phyloP scores from a whole-genome alignment of 2,113 vertebrate genomes.

The Aspidoscelis tigris region DNA sequence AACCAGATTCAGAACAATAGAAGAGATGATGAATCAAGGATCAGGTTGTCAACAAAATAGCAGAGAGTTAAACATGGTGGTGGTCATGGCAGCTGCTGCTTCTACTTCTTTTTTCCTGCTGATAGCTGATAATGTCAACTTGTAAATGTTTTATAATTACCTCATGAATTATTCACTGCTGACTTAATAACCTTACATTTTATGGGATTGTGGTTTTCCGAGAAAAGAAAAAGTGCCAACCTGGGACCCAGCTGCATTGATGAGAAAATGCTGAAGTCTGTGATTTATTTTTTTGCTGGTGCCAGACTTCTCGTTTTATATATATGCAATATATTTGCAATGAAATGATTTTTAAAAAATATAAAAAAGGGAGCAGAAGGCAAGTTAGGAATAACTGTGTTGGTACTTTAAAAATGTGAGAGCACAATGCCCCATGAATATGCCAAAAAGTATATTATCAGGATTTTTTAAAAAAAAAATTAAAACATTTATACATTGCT shows the following conservation, averaged over 20 bases:
- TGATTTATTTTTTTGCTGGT: conserved; percentile 58
- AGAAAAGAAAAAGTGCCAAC: conserved; percentile 57
- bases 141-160: conserved; percentile 74
- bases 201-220: conserved; percentile 55
- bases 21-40: conserved; percentile 27
- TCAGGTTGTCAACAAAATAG: conserved; percentile 41
- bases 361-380: conserved; percentile 13
- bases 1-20: conserved; percentile 49
- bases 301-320: conserved; percentile 46
- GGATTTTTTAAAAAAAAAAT: no score
- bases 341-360: conserved; percentile 22
- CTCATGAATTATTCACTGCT: conserved; percentile 70
- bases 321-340: conserved; percentile 51
- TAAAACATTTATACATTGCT: no score
- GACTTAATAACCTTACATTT: conserved; percentile 55
- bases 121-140: conserved; percentile 61
- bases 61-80: conserved; percentile 42
- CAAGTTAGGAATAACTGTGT: conserved; percentile 15
- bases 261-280: conserved; percentile 44
- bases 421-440: conserved; percentile 15
- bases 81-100: no score
- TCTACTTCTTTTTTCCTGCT: conserved; percentile 26
- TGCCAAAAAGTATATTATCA: conserved; percentile 36
- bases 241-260: conserved; percentile 58
- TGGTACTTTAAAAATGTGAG: conserved; percentile 45